Evolutionary conservation across 2,888 invertebrate species (phyloP), one percentile per base, ranked within the genome.

Genomic region (Kryphioiulus occultus): DNA sequence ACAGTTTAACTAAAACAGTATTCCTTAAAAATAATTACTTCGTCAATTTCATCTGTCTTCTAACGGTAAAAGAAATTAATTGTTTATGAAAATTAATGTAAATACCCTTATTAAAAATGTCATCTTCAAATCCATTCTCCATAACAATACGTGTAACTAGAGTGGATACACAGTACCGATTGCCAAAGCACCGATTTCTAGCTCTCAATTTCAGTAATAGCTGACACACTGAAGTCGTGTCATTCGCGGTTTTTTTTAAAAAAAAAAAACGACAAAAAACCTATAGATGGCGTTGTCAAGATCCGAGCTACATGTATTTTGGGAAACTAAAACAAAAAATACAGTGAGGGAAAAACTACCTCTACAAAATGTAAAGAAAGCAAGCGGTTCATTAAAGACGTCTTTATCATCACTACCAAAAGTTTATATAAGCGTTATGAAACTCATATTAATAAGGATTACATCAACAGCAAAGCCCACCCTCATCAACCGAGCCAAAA

Each of bases 341-440:
- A 68, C 22, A 22, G 26, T 26, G 0, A 68, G 68, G 12, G 39
- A 39, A 39, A 39, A 39, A n/a, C n/a, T n/a, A n/a, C n/a, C n/a
- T n/a, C n/a, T n/a, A n/a, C n/a, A n/a, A n/a, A n/a, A n/a, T n/a
- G n/a, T n/a, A 68, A 68, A 12, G 2, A 9, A n/a, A 26, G 22
- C 19, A 68, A 68, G 68, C n/a, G 26, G 68, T 26, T 68, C 68
- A 68, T 68, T 68, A 68, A 68, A 68, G 68, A 68, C 68, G 26
- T 68, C 68, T 68, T 68, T 68, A 68, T 68, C 68, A 68, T 68
- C 68, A 9, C 68, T 26, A 26, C 68, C 68, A 68, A 68, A 68
- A 68, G 68, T 68, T 68, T 68, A 68, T 68, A 12, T 68, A 68
- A 68, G 68, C 68, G 68, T n/a, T 68, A 68, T 68, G 68, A 68